A percentile compares a stretch with the other conserved stretches of the same genome.
Conservation (phyloP, 1,140 invertebrate genomes). For the Patella vulgata region DNA sequence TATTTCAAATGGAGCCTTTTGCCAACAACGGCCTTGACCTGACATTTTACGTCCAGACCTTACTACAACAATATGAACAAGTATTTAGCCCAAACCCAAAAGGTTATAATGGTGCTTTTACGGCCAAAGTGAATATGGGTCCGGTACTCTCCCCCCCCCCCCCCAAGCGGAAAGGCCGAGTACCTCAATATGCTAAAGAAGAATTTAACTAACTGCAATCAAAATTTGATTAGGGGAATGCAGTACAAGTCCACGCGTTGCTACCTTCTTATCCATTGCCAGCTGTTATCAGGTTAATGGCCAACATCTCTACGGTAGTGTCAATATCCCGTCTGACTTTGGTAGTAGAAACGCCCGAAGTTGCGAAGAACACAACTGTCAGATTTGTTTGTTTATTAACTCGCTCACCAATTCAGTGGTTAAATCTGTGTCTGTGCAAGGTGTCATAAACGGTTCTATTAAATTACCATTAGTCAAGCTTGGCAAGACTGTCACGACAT, state of each 20-base stretch:
- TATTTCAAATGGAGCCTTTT: not conserved
- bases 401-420: too few species aligned
- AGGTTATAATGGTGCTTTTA: constrained; percentile 22
- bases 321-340: too few species aligned
- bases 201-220: constrained; percentile 20
- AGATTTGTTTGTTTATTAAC: too few species aligned
- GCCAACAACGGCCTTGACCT: constrained; percentile 15
- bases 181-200: constrained; percentile 22
- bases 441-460: too few species aligned
- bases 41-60: constrained; percentile 5
- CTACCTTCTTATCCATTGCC: constrained; percentile 27
- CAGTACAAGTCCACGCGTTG: constrained; percentile 27
- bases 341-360: too few species aligned
- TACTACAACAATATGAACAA: too few species aligned
- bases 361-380: too few species aligned
- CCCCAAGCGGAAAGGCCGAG: constrained; percentile 26
- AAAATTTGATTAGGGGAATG: constrained; percentile 35
- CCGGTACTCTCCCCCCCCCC: constrained; percentile 28
- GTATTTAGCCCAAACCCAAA: too few species aligned
- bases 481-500: too few species aligned
- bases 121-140: constrained; percentile 11
- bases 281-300: constrained; percentile 9
- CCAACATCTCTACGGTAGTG: too few species aligned
- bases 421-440: too few species aligned
- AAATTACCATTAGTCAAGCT: too few species aligned